phyloP scores from a whole-genome alignment of 2,888 invertebrate genomes.

The Electrophaes corylata region DNA sequence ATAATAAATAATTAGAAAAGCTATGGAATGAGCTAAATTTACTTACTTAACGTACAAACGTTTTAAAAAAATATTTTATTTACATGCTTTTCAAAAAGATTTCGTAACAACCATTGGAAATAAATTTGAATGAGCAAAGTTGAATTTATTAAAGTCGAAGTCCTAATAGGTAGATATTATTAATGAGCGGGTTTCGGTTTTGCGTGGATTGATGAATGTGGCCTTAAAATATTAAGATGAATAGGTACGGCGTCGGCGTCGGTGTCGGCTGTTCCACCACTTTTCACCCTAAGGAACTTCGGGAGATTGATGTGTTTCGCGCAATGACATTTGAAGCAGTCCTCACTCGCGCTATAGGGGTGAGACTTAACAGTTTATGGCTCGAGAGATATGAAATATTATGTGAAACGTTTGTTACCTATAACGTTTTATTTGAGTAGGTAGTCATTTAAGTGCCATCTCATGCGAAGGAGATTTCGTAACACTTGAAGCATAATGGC shows the following conservation, averaged over 20 bases:
- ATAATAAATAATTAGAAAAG: too few species aligned
- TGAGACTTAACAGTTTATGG: slow-evolving; percentile 57
- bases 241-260: slow-evolving; percentile 45
- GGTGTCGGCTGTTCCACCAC: slow-evolving; percentile 32
- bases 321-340: slow-evolving; percentile 50
- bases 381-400: slow-evolving; percentile 46
- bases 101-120: slow-evolving; percentile 1
- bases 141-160: slow-evolving; percentile 25
- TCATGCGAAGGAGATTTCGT: slow-evolving; percentile 4
- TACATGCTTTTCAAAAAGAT: background rate
- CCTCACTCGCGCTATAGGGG: slow-evolving; percentile 44
- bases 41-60: too few species aligned
- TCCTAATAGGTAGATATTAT: slow-evolving; percentile 21
- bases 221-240: slow-evolving; percentile 56
- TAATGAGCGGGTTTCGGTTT: slow-evolving; percentile 46
- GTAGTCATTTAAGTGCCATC: slow-evolving; percentile 28
- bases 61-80: background rate
- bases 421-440: slow-evolving; percentile 39
- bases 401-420: slow-evolving; percentile 47
- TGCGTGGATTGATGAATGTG: slow-evolving; percentile 54
- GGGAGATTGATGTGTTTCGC: slow-evolving; percentile 66
- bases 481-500: background rate
- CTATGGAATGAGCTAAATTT: too few species aligned
- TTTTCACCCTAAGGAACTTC: slow-evolving; percentile 43
- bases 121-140: slow-evolving; percentile 17